Evolutionary conservation across 2,113 vertebrate species (phyloP).

Genomic region (Misgurnus mizolepis): DNA sequence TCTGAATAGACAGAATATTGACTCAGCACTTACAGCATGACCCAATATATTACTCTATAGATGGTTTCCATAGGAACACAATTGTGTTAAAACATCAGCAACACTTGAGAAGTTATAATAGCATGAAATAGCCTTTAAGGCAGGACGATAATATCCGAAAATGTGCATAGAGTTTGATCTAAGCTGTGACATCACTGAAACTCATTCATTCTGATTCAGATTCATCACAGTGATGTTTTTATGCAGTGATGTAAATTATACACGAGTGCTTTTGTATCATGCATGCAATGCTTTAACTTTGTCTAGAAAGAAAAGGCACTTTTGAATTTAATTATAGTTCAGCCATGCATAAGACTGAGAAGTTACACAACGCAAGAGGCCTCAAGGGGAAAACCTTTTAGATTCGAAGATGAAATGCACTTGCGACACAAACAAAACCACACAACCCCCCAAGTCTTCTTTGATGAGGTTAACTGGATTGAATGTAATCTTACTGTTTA

Average conservation of each 20-base stretch:
- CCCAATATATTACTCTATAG: slow-evolving; percentile 2
- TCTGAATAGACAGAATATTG: neutral
- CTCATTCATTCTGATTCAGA: neutral
- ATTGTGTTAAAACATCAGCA: slow-evolving; percentile 33
- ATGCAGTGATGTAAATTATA: slow-evolving; percentile 2
- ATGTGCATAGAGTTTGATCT: neutral
- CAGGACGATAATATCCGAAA: slow-evolving; percentile 16
- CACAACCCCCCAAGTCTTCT: too few relatives aligned
- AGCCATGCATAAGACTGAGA: slow-evolving; percentile 53
- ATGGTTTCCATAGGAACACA: slow-evolving; percentile 55
- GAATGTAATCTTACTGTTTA: too few relatives aligned
- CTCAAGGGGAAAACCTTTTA: slow-evolving; percentile 49
- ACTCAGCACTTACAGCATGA: neutral
- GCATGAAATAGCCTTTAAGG: neutral
- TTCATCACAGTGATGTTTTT: neutral
- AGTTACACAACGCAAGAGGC: slow-evolving; percentile 56
- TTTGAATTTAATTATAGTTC: slow-evolving; percentile 44
- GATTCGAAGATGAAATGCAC: slow-evolving; percentile 47
- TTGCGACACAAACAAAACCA: neutral
- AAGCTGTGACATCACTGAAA: neutral
- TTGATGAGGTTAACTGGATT: too few relatives aligned
- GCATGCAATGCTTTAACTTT: neutral
- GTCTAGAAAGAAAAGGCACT: slow-evolving; percentile 26
- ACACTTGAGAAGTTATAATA: slow-evolving; percentile 26
- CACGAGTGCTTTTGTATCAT: neutral